Evolutionary conservation across 2,888 invertebrate genomes (phyloP), one percentile per base, ranked within the genome.

Genomic region (Drosophila kokeensis): DNA sequence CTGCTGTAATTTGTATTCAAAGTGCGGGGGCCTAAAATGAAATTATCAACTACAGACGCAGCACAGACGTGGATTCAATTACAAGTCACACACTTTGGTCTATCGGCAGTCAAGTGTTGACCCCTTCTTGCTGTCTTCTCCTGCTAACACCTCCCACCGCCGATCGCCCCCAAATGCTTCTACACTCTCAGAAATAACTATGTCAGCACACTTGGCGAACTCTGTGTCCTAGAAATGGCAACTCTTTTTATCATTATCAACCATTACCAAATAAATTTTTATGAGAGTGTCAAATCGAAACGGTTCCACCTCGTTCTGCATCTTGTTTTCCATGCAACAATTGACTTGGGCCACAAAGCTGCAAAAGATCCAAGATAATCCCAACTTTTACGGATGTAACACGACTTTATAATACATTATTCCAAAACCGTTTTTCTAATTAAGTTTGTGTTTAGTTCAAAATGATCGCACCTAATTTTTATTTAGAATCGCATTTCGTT

Each of bases 61-160:
- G 82, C 81, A 76, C 74, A 84, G 86, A 89, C 85, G 90, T 86
- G 88, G 90, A 89, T 87, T 87, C 88, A 88, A 87, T 89, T 89
- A 89, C 88, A 76, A 87, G 75, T n/a, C 40, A 71, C 81, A 76
- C 80, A 82, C 77, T 76, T 62, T 78, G 77, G 69, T 29, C 69
- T 71, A 67, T 66, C 73, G 67, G 59, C 57, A 69, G 53, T 62
- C 66, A 63, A 62, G 73, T 58, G 61, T 30, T 63, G 45, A 29
- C 57, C 29, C 13, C 40, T 18, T 7, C 8, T 38, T 10, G 30
- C 54, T 27, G 18, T 13, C 15, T 4, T 4, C 24, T 11, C 34
- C 54, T 3, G 27, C 7, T 2, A 54, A 27, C 36, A 18, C 6
- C 34, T 1, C 6, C 18, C 24, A 24, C 8, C 11, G 13, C 11